Conservation (phyloP, 2,888 invertebrate genomes). For the Gasteruption jaculator region DNA sequence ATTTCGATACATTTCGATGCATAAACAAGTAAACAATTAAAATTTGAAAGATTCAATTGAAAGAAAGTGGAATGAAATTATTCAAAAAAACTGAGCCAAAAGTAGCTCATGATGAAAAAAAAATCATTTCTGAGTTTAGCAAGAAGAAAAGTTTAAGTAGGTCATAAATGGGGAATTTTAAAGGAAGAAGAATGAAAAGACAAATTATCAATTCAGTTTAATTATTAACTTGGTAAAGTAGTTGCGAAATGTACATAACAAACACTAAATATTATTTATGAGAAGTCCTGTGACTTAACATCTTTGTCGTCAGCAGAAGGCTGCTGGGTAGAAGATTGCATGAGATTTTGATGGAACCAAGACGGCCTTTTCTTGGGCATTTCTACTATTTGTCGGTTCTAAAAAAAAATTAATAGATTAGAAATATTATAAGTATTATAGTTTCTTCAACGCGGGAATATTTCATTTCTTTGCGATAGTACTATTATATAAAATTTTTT, state of each 20-base stretch:
- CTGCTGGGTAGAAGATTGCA: constrained; percentile 73
- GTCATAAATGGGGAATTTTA: too few species aligned
- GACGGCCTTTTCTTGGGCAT: constrained; percentile 78
- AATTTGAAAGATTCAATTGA: too few species aligned
- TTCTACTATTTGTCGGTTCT: constrained; percentile 76
- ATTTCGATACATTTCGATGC: too few species aligned
- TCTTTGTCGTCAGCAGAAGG: constrained; percentile 67
- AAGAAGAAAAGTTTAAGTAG: too few species aligned
- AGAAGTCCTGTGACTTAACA: constrained; percentile 68
- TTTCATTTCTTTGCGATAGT: background rate
- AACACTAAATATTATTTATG: constrained; percentile 3
- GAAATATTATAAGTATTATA: constrained; percentile 6
- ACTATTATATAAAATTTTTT: constrained; percentile 3
- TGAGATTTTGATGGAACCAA: constrained; percentile 84
- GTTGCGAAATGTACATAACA: background rate
- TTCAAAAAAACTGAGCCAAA: too few species aligned
- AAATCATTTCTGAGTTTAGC: too few species aligned
- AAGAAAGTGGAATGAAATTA: too few species aligned
- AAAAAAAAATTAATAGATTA: constrained; percentile 23
- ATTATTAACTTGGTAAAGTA: constrained; percentile 2
- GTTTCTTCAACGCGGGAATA: background rate
- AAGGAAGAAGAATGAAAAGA: too few species aligned
- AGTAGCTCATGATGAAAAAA: too few species aligned
- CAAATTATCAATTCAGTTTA: too few species aligned
- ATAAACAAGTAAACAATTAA: too few species aligned